phyloP scores from a whole-genome alignment of 1,140 invertebrate genomes.

The Triops cancriformis region DNA sequence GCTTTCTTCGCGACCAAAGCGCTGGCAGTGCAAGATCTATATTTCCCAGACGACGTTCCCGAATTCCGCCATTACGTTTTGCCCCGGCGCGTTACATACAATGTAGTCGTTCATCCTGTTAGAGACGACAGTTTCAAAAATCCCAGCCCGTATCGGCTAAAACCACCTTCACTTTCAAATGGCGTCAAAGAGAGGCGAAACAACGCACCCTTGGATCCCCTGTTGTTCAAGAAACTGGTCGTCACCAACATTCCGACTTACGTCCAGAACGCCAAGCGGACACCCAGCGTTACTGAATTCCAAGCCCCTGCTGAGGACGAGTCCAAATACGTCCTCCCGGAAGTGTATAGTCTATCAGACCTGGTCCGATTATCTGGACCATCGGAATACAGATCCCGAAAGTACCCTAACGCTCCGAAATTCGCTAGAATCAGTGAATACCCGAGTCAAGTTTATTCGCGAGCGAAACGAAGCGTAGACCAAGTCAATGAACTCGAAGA shows the following conservation, averaged over 20 bases:
- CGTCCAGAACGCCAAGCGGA: background rate
- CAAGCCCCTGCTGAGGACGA: background rate
- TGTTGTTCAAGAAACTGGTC: background rate
- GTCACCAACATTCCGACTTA: background rate
- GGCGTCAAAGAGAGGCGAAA: background rate
- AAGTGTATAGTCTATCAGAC: background rate
- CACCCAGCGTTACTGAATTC: background rate
- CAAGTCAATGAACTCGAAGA: background rate
- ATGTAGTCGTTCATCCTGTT: background rate
- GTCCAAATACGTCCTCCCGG: background rate
- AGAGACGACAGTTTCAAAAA: background rate
- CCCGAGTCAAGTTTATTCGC: background rate
- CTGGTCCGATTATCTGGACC: conserved; percentile 3
- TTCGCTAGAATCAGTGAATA: background rate
- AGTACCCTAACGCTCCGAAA: background rate
- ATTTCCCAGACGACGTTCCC: background rate
- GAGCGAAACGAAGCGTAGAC: background rate
- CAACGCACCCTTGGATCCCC: background rate
- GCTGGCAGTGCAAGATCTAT: background rate
- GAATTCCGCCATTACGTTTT: background rate
- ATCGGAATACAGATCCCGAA: background rate
- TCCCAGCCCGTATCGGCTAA: background rate
- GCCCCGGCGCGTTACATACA: background rate
- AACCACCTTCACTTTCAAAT: background rate
- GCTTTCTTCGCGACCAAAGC: background rate